phyloP scores from a whole-genome alignment of 2,888 invertebrate genomes.

The Tenthredo distinguenda region DNA sequence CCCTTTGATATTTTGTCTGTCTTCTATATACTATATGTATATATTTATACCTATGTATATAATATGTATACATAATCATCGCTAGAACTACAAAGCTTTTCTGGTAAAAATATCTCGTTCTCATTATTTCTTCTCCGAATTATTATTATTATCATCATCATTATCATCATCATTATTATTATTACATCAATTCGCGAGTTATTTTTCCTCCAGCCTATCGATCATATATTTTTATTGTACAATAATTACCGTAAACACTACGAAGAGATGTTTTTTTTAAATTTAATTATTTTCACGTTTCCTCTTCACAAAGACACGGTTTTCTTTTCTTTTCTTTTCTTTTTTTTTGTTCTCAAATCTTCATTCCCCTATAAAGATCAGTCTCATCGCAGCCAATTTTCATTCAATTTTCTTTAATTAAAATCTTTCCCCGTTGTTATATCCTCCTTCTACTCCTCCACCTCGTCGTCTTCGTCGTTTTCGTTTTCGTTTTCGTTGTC shows the following conservation, averaged over 20 bases:
- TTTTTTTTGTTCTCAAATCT: background rate
- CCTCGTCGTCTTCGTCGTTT: background rate
- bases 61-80: background rate
- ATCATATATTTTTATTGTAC: background rate
- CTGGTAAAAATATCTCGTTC: background rate
- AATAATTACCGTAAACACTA: background rate
- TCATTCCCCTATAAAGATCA: background rate
- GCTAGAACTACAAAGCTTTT: background rate
- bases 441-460: background rate
- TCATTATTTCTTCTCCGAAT: background rate
- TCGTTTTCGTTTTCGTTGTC: background rate
- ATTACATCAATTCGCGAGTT: background rate
- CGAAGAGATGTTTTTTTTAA: background rate
- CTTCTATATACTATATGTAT: background rate
- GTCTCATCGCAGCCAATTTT: conserved; percentile 1
- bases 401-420: conserved; percentile 5
- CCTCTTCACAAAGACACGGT: background rate
- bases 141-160: background rate
- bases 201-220: background rate
- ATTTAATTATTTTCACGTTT: background rate
- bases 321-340: too few relatives aligned
- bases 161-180: background rate
- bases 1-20: background rate
- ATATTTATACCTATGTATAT: background rate
- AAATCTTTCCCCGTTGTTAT: background rate